Evolutionary conservation across 1,140 invertebrate genomes (phyloP).

Genomic region (Bombyx mandarina): DNA sequence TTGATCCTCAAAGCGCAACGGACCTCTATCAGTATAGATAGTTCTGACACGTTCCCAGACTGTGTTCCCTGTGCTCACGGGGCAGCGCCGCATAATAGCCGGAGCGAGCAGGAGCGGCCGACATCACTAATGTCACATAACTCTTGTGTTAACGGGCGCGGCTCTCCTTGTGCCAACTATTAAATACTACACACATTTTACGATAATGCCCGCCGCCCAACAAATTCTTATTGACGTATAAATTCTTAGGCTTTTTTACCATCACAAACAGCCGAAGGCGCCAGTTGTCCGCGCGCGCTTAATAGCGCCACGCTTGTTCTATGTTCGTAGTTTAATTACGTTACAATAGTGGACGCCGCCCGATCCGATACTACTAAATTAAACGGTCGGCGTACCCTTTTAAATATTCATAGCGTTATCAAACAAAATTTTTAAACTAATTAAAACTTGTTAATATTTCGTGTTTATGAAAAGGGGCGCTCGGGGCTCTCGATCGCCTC

Average conservation of each 20-base stretch:
- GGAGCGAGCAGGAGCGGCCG: conserved; percentile 12
- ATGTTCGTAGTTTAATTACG: conserved; percentile 58
- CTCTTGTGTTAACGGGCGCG: conserved; percentile 57
- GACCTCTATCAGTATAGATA: no score
- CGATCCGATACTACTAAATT: conserved; percentile 49
- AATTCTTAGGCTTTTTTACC: conserved; percentile 53
- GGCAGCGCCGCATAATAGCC: no score
- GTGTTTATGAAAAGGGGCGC: conserved; percentile 22
- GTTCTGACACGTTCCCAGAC: no score
- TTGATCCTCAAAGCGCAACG: no score
- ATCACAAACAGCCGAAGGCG: conserved; percentile 49
- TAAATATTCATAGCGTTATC: conserved; percentile 60
- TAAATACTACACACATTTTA: conserved; percentile 62
- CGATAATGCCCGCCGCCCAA: conserved; percentile 58
- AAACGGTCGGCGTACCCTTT: conserved; percentile 50
- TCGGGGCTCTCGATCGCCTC: conserved; percentile 2
- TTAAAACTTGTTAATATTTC: conserved; percentile 50
- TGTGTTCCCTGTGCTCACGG: no score
- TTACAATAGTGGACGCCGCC: conserved; percentile 24
- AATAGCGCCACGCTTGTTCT: conserved; percentile 55
- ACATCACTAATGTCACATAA: conserved; percentile 52
- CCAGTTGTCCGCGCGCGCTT: conserved; percentile 56
- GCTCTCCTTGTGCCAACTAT: conserved; percentile 59
- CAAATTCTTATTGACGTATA: conserved; percentile 64
- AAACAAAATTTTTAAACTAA: conserved; percentile 62